These are phyloP conservation scores for Zygothrica quintamaculata DNA, from an alignment of 2,888 invertebrate species.

Conservation along the genomic window DNA sequence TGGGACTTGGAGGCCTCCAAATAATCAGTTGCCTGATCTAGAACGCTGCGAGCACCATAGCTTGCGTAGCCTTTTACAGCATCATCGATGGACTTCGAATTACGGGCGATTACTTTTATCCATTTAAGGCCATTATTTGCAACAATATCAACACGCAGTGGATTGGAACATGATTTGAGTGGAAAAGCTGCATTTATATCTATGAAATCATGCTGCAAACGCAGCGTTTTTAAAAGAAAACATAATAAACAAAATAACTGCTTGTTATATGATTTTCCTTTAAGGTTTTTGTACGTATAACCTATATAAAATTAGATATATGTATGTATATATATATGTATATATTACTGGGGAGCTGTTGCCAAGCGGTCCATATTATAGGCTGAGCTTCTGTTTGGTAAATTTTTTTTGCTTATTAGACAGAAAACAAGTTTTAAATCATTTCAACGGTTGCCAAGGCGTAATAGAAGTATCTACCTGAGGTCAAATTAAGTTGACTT, in stretches of 20 bases:
- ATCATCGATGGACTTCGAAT: constrained; percentile 93
- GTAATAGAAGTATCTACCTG: constrained; percentile 64
- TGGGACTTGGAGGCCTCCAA: constrained; percentile 90
- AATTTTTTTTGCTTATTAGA: constrained; percentile 42
- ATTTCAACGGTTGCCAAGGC: constrained; percentile 42
- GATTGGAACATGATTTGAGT: constrained; percentile 84
- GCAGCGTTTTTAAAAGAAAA: constrained; percentile 89
- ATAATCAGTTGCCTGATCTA: constrained; percentile 94
- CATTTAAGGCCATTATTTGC: constrained; percentile 92
- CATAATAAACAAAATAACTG: constrained; percentile 93
- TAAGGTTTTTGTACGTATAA: constrained; percentile 86
- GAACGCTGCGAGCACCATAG: constrained; percentile 93
- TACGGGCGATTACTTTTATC: constrained; percentile 96
- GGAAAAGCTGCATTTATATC: constrained; percentile 85
- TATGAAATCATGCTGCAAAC: constrained; percentile 85
- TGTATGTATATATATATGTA: not conserved
- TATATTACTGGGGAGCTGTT: constrained; percentile 48
- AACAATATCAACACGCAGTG: constrained; percentile 91
- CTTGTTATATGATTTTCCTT: constrained; percentile 93
- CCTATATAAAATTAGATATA: too few species aligned
- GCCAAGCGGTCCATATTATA: constrained; percentile 43
- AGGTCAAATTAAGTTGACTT: constrained; percentile 62
- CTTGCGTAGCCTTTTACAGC: constrained; percentile 93
- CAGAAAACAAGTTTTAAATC: constrained; percentile 65
- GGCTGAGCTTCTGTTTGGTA: constrained; percentile 13